Base-by-base conservation (phyloP, 1,140 invertebrate species). In the Drosophila simulans region DNA sequence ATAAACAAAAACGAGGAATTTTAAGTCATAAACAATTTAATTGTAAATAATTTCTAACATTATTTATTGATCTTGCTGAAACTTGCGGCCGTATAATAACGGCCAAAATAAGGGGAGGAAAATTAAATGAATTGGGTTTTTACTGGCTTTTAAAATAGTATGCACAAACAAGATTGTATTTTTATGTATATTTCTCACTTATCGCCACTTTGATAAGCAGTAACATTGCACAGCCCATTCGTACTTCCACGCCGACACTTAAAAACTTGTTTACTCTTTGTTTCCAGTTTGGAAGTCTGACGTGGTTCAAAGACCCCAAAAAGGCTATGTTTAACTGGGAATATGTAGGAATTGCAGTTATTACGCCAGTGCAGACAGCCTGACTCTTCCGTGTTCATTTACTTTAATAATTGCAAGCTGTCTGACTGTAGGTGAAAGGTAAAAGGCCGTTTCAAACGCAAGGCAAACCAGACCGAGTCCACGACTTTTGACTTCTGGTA, bases 121-220 rank as follows among this genome's bases (percentile, higher is more conserved):
- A 31, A 10, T 8, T 31, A 31, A 31, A 31, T 10, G 31, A 8
- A 10, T 31, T 31, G 7, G 2, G 7, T 31, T 31, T 31, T 31
- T 31, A 7, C 25, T 27, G 5, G 8, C 31, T 31, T 2, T 31
- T 31, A 31, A 8, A 31, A 10, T 31, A 31, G 8, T 31, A 31
- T 31, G 31, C 31, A 31, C 31, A 31, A 31, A 10, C 31, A 31
- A 31, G 31, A 31, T 31, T 31, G 31, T 31, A 31, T 45, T 57
- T 25, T 42, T 37, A 3, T 45, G 13, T 63, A 54, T 56, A 39
- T 27, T 59, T 68, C 8, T 4, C 35, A 31, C 31, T 68, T 81
- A 76, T 81, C 78, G 59, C 8, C 35, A 37, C 27, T 45, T 22
- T 76, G 78, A 76, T 76, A 80, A 80, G 58, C 64, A 34, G 40